Evolutionary conservation across 2,113 vertebrate genomes (phyloP), one percentile per base, ranked within the genome.

Genomic region (Thamnaconus septentrionalis): DNA sequence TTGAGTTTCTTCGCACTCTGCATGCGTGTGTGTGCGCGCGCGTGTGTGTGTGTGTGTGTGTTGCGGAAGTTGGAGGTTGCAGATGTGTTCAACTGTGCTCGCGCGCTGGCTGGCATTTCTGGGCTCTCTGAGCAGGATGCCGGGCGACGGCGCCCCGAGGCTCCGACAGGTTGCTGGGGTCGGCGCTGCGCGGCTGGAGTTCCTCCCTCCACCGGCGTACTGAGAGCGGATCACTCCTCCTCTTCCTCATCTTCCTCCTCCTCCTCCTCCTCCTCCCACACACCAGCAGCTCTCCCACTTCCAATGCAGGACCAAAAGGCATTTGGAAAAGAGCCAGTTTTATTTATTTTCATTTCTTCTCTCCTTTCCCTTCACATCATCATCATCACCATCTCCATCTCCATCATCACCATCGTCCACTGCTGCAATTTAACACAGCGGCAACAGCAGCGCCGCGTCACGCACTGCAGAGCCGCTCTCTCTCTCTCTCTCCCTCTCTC

Each of bases 131-230:
- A 67, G 58, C 45, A 12, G 68, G 57, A 67, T 6, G 55, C 61
- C 59, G 68, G 66, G 61, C 56, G 59, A 80, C 75, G 64, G 40
- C 12, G 64, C 46, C 85, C 68, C 18, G 52, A 59, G 78, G 84
- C 81, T 67, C 43, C 18, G 79, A 76, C 82, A 87, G 84, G 82
- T 81, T 81, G 64, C 74, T 58, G 59, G 54, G 61, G 73, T 69
- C 64, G 48, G 61, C 45, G 11, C 64, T n/a, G 58, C 31, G 4
- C 75, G 69, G 51, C 63, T 64, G 42, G 65, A 78, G 66, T 53
- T 71, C 55, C 59, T 83, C 69, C 59, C 80, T 63, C 67, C 52
- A 73, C 73, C 66, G 80, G 66, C 82, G 83, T 75, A 73, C 53
- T 70, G 69, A 66, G 73, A 73, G 69, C 61, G 66, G 51, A 76